Conservation (phyloP, 2,888 invertebrate genomes). For the Aradus depressus region DNA sequence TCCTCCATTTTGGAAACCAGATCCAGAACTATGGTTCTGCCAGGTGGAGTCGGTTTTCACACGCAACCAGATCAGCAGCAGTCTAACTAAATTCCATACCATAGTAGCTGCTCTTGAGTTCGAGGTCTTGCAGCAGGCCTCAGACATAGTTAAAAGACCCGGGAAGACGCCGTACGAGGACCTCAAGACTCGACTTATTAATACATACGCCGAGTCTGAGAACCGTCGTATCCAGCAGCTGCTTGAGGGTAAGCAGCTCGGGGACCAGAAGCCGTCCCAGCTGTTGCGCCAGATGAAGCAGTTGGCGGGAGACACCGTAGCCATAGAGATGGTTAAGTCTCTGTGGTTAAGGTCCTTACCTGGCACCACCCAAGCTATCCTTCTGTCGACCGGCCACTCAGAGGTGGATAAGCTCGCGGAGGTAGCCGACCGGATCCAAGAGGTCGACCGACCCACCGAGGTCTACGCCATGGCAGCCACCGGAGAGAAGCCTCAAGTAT, state of each 20-base stretch:
- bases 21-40: conserved; percentile 29
- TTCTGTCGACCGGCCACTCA: conserved; percentile 3
- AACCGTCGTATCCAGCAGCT: conserved; percentile 28
- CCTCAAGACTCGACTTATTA: conserved; percentile 28
- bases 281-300: conserved; percentile 30
- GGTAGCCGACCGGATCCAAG: conserved; percentile 8
- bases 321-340: conserved; percentile 28
- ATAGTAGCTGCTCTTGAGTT: conserved; percentile 31
- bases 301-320: conserved; percentile 27
- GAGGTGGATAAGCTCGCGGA: conserved; percentile 2
- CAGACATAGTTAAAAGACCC: conserved; percentile 29
- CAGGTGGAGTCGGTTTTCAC: conserved; percentile 31
- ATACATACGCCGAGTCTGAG: conserved; percentile 29
- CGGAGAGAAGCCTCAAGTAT: too few relatives aligned
- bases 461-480: too few relatives aligned
- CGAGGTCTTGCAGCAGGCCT: conserved; percentile 29
- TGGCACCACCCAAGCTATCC: background rate
- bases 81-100: conserved; percentile 30
- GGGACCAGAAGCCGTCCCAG: conserved; percentile 31
- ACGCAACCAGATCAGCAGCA: conserved; percentile 23
- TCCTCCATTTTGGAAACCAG: conserved; percentile 28
- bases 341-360: conserved; percentile 27
- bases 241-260: conserved; percentile 29
- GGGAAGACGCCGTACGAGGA: conserved; percentile 23
- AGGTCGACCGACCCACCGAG: too few relatives aligned